Conservation (phyloP, 37 sponge, comb jelly and placozoan genomes). For the Hexactinellida sp. region DNA sequence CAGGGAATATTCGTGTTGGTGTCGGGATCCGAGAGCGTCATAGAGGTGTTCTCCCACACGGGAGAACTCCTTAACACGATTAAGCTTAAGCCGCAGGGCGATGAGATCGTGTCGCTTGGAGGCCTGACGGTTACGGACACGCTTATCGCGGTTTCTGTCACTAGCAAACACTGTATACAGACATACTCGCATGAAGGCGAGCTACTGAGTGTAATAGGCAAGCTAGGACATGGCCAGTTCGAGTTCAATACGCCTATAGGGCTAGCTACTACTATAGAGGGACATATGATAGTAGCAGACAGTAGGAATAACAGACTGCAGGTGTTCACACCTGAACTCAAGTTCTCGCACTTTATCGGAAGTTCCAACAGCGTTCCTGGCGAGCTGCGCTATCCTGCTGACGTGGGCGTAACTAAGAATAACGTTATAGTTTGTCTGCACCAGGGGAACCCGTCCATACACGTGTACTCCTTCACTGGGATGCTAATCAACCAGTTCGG, state of each 20-base stretch:
- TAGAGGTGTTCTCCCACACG: background rate
- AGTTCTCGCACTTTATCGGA: background rate
- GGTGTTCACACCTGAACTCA: background rate
- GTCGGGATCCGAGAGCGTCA: background rate
- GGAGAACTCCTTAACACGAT: background rate
- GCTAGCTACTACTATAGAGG: background rate
- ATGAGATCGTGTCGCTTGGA: background rate
- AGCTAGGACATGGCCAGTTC: background rate
- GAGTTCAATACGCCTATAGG: conserved; percentile 1
- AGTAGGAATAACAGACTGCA: conserved; percentile 7
- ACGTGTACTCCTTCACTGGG: background rate
- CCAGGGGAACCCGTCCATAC: background rate
- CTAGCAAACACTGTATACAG: background rate
- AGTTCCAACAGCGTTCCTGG: conserved; percentile 2
- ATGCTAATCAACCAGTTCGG: background rate
- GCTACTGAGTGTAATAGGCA: background rate
- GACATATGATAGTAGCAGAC: background rate
- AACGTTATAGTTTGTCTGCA: background rate
- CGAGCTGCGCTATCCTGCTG: background rate
- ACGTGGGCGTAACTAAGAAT: background rate
- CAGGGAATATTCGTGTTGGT: background rate
- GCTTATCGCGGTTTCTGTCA: background rate
- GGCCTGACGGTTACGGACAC: background rate
- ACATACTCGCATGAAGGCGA: background rate
- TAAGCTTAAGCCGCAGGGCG: background rate